Percentiles rank a stretch among this genome's conserved stretches.
phyloP scores from a whole-genome alignment of 2,113 vertebrate species.

The Rhombomys opimus region DNA sequence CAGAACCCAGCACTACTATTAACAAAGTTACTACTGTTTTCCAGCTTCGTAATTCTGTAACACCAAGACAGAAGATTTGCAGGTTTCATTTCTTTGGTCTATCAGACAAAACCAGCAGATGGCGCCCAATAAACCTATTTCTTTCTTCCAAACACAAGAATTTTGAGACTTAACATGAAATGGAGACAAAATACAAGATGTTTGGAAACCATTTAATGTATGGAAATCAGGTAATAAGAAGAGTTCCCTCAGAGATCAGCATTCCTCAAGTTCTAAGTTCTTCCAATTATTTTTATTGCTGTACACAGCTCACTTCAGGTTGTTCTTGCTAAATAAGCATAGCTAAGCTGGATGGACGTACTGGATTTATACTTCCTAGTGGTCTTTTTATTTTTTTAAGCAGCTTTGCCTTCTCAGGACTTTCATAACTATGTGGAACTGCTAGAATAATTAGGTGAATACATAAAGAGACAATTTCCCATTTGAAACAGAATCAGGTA shows the following conservation, averaged over 20 bases:
- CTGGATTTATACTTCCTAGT: background rate
- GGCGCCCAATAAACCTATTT: conserved; percentile 31
- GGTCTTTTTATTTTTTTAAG: background rate
- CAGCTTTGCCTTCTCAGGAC: background rate
- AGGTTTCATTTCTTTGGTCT: background rate
- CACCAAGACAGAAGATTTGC: background rate
- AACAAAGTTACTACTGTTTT: background rate
- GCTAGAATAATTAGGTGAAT: conserved; percentile 37
- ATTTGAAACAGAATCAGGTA: conserved; percentile 14
- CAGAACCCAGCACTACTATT: background rate
- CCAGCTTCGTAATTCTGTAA: conserved; percentile 18
- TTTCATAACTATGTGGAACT: conserved; percentile 72
- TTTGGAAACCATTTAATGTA: conserved; percentile 15
- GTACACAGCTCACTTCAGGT: background rate
- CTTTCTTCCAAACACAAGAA: background rate
- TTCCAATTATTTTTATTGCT: background rate
- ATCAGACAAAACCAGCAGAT: conserved; percentile 63
- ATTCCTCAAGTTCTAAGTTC: background rate
- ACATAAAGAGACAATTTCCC: conserved; percentile 32
- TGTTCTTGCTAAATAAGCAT: conserved; percentile 36
- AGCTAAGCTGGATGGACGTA: background rate
- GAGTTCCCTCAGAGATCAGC: background rate
- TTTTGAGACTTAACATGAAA: conserved; percentile 28
- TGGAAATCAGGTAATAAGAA: background rate
- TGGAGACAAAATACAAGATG: conserved; percentile 49